Conservation (phyloP, 2,113 vertebrate species). For the Melanocharis versteri region DNA sequence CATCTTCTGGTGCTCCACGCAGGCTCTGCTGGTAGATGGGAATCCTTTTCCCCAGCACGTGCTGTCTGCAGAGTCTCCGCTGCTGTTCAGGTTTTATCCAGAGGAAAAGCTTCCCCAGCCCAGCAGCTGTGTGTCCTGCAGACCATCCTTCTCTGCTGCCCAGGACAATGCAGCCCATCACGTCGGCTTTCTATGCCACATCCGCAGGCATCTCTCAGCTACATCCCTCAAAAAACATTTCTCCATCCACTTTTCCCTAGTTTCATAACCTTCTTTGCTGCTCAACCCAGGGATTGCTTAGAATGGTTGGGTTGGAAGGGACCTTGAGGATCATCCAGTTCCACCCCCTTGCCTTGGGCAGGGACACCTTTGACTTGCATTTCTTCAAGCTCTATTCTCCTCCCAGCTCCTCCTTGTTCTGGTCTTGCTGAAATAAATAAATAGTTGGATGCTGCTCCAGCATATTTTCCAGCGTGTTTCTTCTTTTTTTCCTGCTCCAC, state of each 20-base stretch:
- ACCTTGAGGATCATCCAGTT: not conserved
- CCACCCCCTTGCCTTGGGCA: not conserved
- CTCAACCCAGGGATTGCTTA: not conserved
- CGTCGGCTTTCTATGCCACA: accelerated
- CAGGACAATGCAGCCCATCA: not conserved
- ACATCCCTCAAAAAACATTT: not conserved
- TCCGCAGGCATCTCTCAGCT: not conserved
- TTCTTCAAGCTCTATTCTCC: not conserved
- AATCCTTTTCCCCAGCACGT: not conserved
- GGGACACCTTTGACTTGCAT: not conserved
- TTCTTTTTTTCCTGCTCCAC: not conserved
- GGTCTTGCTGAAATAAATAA: not conserved
- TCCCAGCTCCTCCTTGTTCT: not conserved
- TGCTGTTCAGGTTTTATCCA: not conserved
- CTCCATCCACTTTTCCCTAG: not conserved
- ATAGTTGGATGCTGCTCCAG: not conserved
- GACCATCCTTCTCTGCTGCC: not conserved
- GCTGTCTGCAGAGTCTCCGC: not conserved
- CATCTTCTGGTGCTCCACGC: not conserved
- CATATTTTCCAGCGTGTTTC: not conserved
- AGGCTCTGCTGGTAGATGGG: not conserved
- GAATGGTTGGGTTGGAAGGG: not conserved
- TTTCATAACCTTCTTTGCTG: not conserved
- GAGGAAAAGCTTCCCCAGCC: not conserved
- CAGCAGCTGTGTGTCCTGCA: not conserved